Base-by-base conservation (phyloP, 2,113 vertebrate species). In the Okapia johnstoni region DNA sequence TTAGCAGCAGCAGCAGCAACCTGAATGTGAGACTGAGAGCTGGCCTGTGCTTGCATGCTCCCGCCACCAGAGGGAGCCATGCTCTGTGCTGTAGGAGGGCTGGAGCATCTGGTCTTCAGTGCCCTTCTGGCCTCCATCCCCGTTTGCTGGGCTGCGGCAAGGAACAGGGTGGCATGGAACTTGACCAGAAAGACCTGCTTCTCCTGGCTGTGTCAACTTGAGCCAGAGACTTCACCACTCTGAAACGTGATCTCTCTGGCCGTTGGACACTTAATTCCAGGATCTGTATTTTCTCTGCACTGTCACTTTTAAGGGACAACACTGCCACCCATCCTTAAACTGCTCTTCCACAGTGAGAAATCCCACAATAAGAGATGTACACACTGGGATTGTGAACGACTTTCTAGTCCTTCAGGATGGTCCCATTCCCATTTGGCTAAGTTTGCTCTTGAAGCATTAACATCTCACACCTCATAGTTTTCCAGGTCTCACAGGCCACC, bases 21-120 rank as follows among this genome's bases (percentile, higher is more conserved):
- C 89, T 96, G 94, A 97, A 36, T 60, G 98, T 95, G 98, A 97
- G 97, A 97, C 92, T 33, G 63, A 93, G 94, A 90, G 54, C 85
- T 81, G 93, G 66, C 26, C 84, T 95, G 94, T 63, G 36, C 54
- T 94, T 94, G 25, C 70, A 63, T 10, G 14, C 30, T 66, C 4
- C 26, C 1, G 57, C 96, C 96, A 76, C 92, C 61, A 96, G 97
- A 95, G 96, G 85, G 94, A 43, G 76, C 43, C 17, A 6, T 79
- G 36, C 73, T 58, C n/a, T 8, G 28, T 3, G 11, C 94, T 33
- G 43, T 19, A 88, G 61, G 61, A 63, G 2, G 21, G 33, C 90
- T 57, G n/a, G 46, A 15, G 55, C 8, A 10, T 26, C 85, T 2
- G 3, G 30, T 88, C 30, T 50, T 52, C 85, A 13, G 28, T 1